Evolutionary conservation across 2,113 vertebrate species (phyloP), one percentile per base, ranked within the genome.

Genomic region (Falco punctatus): DNA sequence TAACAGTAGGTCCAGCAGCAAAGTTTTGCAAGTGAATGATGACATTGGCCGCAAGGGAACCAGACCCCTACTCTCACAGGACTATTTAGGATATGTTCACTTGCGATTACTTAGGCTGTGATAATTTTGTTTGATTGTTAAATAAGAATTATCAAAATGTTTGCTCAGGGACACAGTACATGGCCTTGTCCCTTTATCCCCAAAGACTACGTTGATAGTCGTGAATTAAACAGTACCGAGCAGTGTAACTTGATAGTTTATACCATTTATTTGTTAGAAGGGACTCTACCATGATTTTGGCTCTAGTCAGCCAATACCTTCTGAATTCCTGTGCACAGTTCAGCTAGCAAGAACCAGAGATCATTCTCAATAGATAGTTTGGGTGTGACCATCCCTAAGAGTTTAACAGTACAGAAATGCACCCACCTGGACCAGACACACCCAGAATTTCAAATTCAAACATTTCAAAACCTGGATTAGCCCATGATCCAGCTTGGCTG

Each of bases 21-120:
- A 58, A 38, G n/a, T 65, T 90, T 79, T 72, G 71, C 42, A 35
- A 69, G 62, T 44, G 28, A 84, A 22, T 20, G 73, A 57, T 10
- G 11, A 49, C 9, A 7, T 2, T 16, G 26, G 19, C 35, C 74
- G 57, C 3, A 19, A 19, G 8, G 28, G 26, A 83, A 62, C 13
- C 69, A 91, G 69, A 33, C 9, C 9, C 15, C 10, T 5, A 10
- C 27, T 62, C 42, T 46, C 22, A 46, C 6, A 16, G 21, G 42
- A 19, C 24, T 55, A 0, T 57, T 65, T 13, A 46, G 23, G 21
- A 8, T 44, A 52, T 0, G 0, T 22, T 70, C 23, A 40, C 13
- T 19, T 70, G 12, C 9, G 27, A 33, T 52, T 38, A 79, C 35
- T 66, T 38, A n/a, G 16, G 46, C 24, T 33, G 5, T 15, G 19